Percentiles rank a stretch among this genome's conserved stretches.
Evolutionary conservation across 2,797 vertebrate genomes (phyloP).

Genomic region (Vireo griseus): DNA sequence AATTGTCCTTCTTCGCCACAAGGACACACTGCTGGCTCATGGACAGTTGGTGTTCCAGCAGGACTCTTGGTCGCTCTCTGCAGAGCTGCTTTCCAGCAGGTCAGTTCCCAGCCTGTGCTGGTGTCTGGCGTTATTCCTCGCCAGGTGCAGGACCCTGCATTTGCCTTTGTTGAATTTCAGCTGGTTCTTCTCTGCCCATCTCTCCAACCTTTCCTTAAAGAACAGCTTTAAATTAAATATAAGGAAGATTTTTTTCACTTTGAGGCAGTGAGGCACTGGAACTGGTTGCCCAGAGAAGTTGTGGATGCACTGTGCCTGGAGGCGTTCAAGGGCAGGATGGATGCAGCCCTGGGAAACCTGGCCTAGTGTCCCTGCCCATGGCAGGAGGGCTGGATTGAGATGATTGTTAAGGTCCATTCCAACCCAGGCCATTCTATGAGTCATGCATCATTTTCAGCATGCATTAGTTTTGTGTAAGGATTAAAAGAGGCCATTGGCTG

Average conservation of each 20-base stretch:
- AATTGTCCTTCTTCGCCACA: not conserved
- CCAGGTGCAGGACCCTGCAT: not conserved
- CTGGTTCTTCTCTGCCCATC: not conserved
- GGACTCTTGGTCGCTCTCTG: not conserved
- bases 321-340: not conserved
- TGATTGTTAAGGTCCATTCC: not conserved
- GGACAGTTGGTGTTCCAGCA: not conserved
- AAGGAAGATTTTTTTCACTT: not conserved
- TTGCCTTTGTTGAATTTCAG: not conserved
- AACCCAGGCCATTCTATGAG: not conserved
- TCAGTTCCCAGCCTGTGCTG: not conserved
- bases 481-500: not conserved
- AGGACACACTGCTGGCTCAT: not conserved
- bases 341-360: not conserved
- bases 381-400: not conserved
- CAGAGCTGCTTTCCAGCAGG: not conserved
- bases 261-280: not conserved
- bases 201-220: not conserved
- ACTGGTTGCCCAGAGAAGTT: not conserved
- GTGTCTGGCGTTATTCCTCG: rapidly evolving
- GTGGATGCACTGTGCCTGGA: not conserved
- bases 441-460: not conserved
- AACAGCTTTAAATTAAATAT: not conserved
- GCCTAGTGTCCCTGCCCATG: too few species aligned
- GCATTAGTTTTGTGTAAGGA: not conserved